Evolutionary conservation across 2,113 vertebrate species (phyloP).

Genomic region (Gasterosteus nipponicus): DNA sequence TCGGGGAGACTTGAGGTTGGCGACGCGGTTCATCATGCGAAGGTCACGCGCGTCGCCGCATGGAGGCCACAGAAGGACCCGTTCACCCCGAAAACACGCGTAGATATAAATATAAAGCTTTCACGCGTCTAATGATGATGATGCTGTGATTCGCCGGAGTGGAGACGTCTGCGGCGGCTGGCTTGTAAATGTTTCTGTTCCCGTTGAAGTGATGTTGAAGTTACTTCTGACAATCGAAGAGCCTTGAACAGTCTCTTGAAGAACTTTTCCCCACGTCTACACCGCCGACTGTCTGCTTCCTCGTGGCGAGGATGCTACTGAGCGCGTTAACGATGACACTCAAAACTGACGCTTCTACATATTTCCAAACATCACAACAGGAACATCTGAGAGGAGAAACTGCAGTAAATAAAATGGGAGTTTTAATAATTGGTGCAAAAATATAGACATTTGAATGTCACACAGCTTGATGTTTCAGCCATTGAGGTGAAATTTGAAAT

Average conservation of each 20-base stretch:
- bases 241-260: background rate
- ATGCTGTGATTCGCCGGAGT: background rate
- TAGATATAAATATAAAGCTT: conserved; percentile 1
- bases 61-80: conserved; percentile 10
- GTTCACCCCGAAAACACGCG: background rate
- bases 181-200: background rate
- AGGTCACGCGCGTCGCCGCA: conserved; percentile 73
- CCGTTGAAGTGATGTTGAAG: background rate
- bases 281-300: background rate
- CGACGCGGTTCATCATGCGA: conserved; percentile 73
- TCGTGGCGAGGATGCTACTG: background rate
- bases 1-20: too few species aligned
- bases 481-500: background rate
- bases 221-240: background rate
- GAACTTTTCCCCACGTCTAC: background rate
- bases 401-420: background rate
- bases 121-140: background rate
- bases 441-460: background rate
- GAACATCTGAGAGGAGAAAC: background rate
- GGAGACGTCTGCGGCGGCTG: background rate
- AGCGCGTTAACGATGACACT: background rate
- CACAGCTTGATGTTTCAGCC: background rate
- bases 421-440: background rate
- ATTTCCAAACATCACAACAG: background rate
- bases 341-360: background rate